Evolutionary conservation across 2,113 vertebrate genomes (phyloP).

Genomic region (Recurvirostra avosetta): DNA sequence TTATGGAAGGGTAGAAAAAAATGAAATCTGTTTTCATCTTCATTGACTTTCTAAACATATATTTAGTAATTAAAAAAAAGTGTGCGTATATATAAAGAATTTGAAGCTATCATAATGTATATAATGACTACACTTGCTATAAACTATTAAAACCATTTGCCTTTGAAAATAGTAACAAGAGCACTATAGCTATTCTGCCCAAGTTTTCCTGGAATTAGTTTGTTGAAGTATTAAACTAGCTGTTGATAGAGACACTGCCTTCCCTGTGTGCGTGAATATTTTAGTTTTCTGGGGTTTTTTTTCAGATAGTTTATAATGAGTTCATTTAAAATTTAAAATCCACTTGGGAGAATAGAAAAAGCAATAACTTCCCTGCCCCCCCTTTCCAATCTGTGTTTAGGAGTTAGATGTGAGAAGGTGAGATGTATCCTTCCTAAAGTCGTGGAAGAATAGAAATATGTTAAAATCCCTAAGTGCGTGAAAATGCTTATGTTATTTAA

Average conservation of each 20-base stretch:
- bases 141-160: background rate
- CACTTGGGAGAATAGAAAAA: background rate
- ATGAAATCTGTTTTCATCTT: background rate
- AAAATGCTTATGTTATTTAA: background rate
- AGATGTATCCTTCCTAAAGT: background rate
- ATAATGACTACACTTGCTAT: background rate
- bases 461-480: background rate
- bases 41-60: background rate
- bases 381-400: background rate
- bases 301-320: background rate
- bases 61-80: background rate
- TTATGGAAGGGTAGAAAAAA: background rate
- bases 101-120: background rate
- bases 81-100: background rate
- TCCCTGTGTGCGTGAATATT: background rate
- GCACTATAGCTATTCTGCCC: background rate
- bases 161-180: background rate
- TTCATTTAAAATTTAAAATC: background rate
- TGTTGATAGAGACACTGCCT: background rate
- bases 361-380: fast-evolving
- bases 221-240: background rate
- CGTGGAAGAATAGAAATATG: background rate
- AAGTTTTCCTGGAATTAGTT: background rate
- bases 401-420: background rate
- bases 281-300: background rate